Conservation (phyloP, 2,888 invertebrate species). For the Diplazon laetatorius region DNA sequence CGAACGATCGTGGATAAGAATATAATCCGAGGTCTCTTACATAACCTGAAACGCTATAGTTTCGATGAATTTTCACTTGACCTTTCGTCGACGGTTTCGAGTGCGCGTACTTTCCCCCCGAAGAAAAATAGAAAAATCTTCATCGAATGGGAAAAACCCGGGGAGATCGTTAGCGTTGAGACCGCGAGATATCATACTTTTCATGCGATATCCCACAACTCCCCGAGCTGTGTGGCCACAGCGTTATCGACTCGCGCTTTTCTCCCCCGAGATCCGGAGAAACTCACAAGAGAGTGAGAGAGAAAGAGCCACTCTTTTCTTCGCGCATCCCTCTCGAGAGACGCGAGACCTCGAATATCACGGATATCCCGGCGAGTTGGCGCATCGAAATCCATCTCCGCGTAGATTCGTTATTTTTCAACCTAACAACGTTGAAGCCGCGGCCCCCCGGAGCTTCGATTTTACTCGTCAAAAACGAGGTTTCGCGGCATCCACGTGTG, state of each 20-base stretch:
- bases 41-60: too few species aligned
- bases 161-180: conserved; percentile 51
- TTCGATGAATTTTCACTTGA: too few species aligned
- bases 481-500: neutral
- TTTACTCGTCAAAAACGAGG: conserved; percentile 26
- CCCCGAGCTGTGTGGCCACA: conserved; percentile 29
- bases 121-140: too few species aligned
- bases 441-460: conserved; percentile 15
- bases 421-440: conserved; percentile 10
- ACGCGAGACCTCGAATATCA: conserved; percentile 38
- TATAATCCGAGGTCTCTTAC: too few species aligned
- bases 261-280: conserved; percentile 9
- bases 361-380: conserved; percentile 47
- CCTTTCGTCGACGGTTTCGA: conserved; percentile 5
- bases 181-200: conserved; percentile 28
- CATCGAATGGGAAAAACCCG: conserved; percentile 13
- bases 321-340: conserved; percentile 47
- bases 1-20: too few species aligned
- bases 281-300: too few species aligned
- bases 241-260: conserved; percentile 27
- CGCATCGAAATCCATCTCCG: conserved; percentile 23
- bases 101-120: conserved; percentile 16
- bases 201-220: conserved; percentile 30
- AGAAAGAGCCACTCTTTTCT: conserved; percentile 34
- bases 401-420: conserved; percentile 55